Percentiles rank a stretch among this genome's conserved stretches.
These are phyloP conservation scores for Bombus ignitus DNA, from an alignment of 1,140 invertebrate genomes.

Conservation along the genomic window DNA sequence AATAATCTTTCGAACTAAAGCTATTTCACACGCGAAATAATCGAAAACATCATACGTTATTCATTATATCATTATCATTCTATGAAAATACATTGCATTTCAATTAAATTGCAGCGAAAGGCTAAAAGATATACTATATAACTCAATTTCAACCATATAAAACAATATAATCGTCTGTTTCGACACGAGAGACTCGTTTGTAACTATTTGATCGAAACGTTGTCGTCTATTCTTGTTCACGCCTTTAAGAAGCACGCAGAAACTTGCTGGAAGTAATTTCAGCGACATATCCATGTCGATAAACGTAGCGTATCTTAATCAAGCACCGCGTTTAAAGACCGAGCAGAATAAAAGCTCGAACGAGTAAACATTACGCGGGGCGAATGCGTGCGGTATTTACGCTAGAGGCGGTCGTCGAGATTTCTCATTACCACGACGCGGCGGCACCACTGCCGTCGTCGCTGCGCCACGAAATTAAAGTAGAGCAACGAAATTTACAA, in stretches of 20 bases:
- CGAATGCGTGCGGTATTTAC: conserved; percentile 6
- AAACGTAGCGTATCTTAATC: neutral
- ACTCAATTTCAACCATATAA: too few species aligned
- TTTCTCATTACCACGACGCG: conserved; percentile 17
- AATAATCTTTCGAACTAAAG: neutral
- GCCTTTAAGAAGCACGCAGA: too few species aligned
- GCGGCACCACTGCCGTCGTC: neutral
- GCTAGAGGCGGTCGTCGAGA: conserved; percentile 15
- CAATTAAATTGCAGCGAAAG: too few species aligned
- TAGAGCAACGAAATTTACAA: conserved; percentile 40
- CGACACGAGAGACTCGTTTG: too few species aligned
- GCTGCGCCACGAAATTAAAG: conserved; percentile 26
- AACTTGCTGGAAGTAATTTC: neutral
- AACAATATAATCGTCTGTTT: too few species aligned
- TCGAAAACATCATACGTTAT: neutral
- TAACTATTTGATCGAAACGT: too few species aligned
- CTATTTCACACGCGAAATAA: neutral
- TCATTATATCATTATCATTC: neutral
- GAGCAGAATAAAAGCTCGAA: neutral
- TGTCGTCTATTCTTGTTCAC: neutral
- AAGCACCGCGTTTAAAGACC: neutral
- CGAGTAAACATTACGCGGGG: neutral
- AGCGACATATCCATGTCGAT: neutral
- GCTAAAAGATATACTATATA: too few species aligned
- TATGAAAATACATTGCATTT: neutral